Base-by-base conservation (phyloP, 1,140 invertebrate genomes). In the Ditylenchus dipsaci region DNA sequence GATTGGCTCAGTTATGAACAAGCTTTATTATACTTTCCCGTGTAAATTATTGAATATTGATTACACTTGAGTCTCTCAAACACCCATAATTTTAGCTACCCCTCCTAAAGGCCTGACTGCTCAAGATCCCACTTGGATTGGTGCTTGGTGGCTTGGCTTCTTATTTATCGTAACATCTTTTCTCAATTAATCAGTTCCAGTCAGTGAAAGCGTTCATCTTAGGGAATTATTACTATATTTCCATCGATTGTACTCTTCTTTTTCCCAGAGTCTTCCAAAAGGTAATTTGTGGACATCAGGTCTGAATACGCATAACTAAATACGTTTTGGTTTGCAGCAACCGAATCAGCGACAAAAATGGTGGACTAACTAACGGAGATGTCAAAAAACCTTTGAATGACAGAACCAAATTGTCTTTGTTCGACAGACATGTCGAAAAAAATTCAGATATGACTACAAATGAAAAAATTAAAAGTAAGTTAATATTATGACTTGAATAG, bases 91-190 rank as follows among this genome's bases (percentile, higher is more conserved):
- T 68, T 53, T 70, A 68, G 69, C 56, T 8, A 17, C 3, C 9
- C 47, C 69, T 30, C 69, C 69, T 7, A 15, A 47, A n/a, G 69
- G 69, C 9, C 27, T 71, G 38, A 74, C 23, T 0, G 53, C 69
- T 13, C 69, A 67, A 43, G 69, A 71, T 30, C 69, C 69, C 19
- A 71, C 69, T 0, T 71, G 69, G 69, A 71, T 71, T n/a, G 65
- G 80, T 23, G 80, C 80, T 23, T 82, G 80, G 80, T 82, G 82
- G 81, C 45, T 82, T 9, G 80, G 80, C 29, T 82, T 80, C 58
- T 45, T 82, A 29, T 63, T 78, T 53, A 75, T 78, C 49, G 76
- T 38, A 38, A 38, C 11, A 38, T 38, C 11, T 5, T 38, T 38
- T 38, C 11, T 38, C 33, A 38, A 38, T 3, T 38, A 38, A 38